Conservation (phyloP, 2,888 invertebrate genomes). For the Strigamia maritima region DNA sequence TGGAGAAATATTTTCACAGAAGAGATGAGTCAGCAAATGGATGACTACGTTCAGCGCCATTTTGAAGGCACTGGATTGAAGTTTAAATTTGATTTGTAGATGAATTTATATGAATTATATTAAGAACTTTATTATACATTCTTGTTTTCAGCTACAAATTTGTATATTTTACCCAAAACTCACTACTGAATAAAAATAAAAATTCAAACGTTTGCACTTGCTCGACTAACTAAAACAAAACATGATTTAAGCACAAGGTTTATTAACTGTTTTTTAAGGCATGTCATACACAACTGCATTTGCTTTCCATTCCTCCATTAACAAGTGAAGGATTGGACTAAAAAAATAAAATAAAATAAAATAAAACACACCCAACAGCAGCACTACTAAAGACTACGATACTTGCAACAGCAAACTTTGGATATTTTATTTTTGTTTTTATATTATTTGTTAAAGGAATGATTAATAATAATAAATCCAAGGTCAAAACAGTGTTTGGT, state of each 20-base stretch:
- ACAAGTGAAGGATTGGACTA: constrained; percentile 20
- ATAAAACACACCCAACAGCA: constrained; percentile 33
- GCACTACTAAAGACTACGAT: constrained; percentile 13
- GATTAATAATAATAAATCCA: too few species aligned
- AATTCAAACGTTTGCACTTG: background rate
- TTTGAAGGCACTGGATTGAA: background rate
- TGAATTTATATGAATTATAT: too few species aligned
- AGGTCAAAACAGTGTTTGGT: too few species aligned
- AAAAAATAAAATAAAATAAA: background rate
- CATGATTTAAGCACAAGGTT: constrained; percentile 6
- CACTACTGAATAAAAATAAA: background rate
- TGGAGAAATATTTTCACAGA: constrained; percentile 66
- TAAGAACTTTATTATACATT: too few species aligned
- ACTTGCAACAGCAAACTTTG: constrained; percentile 17
- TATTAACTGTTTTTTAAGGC: constrained; percentile 36
- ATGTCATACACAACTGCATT: constrained; percentile 33
- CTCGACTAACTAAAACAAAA: background rate
- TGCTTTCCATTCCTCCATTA: background rate
- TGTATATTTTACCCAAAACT: too few species aligned
- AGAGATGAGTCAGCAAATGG: too few species aligned
- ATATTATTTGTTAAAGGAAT: background rate
- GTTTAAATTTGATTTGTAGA: background rate
- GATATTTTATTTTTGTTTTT: background rate
- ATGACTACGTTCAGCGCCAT: background rate
- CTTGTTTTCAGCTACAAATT: too few species aligned